Conservation (phyloP, 1,140 invertebrate genomes). For the Cotesia typhae region DNA sequence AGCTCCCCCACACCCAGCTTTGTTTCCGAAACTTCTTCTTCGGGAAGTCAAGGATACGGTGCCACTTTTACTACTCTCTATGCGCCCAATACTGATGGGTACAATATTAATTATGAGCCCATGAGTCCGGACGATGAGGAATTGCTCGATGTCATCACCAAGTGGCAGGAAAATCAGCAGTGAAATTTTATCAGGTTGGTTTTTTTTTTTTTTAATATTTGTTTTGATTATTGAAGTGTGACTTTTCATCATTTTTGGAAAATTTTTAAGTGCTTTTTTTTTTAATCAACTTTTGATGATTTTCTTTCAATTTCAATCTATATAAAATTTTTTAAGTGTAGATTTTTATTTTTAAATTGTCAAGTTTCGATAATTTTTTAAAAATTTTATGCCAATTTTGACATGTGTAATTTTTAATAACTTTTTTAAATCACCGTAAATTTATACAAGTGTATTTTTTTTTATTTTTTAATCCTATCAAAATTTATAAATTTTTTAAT, state of each 20-base stretch:
- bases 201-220: slow-evolving; percentile 28
- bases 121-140: slow-evolving; percentile 91
- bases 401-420: too few relatives aligned
- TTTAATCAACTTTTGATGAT: too few relatives aligned
- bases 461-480: too few relatives aligned
- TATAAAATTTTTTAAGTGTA: too few relatives aligned
- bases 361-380: too few relatives aligned
- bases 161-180: slow-evolving; percentile 79
- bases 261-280: too few relatives aligned
- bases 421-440: too few relatives aligned
- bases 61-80: slow-evolving; percentile 65
- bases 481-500: too few relatives aligned
- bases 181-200: slow-evolving; percentile 52
- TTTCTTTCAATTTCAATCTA: too few relatives aligned
- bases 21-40: slow-evolving; percentile 77
- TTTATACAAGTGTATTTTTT: too few relatives aligned
- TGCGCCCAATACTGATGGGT: slow-evolving; percentile 69
- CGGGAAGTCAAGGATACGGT: slow-evolving; percentile 63
- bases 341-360: too few relatives aligned
- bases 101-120: slow-evolving; percentile 78
- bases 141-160: slow-evolving; percentile 86
- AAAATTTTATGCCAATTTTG: too few relatives aligned
- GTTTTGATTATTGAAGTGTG: neutral
- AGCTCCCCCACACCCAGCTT: slow-evolving; percentile 83
- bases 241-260: neutral